These are phyloP conservation scores for Prunella strophiata DNA, from an alignment of 2,797 vertebrate species.

Conservation along the genomic window DNA sequence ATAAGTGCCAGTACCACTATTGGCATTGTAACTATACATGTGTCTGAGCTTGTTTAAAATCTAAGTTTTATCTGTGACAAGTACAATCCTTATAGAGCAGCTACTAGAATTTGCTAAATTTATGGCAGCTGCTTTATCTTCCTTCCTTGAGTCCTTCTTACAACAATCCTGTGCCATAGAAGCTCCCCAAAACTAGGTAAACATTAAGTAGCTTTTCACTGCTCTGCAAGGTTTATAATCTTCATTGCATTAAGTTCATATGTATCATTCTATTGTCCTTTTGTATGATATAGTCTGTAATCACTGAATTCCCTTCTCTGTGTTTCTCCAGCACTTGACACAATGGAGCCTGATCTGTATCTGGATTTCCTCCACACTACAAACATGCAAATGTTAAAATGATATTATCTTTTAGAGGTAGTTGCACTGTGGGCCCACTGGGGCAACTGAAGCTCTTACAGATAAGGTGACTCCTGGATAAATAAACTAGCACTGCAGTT, in stretches of 20 bases:
- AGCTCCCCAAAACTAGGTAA: neutral
- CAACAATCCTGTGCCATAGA: neutral
- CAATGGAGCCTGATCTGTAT: neutral
- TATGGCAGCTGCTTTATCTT: neutral
- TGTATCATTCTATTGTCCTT: neutral
- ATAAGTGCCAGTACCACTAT: neutral
- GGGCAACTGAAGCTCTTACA: neutral
- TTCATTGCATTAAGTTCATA: neutral
- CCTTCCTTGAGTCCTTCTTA: neutral
- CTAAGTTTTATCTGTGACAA: neutral
- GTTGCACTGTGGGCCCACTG: neutral
- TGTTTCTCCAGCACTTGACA: neutral
- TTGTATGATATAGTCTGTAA: neutral
- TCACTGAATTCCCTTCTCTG: neutral
- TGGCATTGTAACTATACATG: neutral
- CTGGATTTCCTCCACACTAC: neutral
- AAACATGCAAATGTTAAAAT: neutral
- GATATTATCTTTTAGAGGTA: neutral
- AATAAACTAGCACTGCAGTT: neutral
- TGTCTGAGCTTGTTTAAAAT: neutral
- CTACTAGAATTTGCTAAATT: neutral
- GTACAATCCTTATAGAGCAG: neutral
- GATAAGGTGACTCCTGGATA: neutral
- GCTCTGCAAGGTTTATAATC: neutral
- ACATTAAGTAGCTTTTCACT: neutral